Evolutionary conservation across 2,888 invertebrate genomes (phyloP).

Genomic region (Diplolepis rosae): DNA sequence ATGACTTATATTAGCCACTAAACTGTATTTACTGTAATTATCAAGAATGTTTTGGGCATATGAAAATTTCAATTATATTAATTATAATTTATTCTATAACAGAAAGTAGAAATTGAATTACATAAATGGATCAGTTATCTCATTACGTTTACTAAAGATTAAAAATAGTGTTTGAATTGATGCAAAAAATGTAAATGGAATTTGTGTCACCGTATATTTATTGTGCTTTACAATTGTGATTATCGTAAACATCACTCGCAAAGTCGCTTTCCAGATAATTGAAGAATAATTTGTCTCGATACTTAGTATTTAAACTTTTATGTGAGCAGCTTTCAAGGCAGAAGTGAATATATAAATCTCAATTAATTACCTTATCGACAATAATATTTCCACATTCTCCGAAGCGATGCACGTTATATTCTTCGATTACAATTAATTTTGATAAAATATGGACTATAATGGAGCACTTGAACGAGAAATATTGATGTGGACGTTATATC

Average conservation of each 20-base stretch:
- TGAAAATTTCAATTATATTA: no score
- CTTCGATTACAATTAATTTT: conserved; percentile 14
- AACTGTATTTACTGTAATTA: no score
- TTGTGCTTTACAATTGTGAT: not conserved
- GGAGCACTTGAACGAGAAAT: not conserved
- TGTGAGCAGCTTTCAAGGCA: not conserved
- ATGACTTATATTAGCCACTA: no score
- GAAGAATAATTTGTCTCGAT: not conserved
- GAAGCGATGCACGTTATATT: conserved; percentile 5
- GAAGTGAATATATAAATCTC: not conserved
- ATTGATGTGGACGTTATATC: not conserved
- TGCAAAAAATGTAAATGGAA: no score
- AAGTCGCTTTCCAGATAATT: conserved; percentile 4
- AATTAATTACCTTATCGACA: conserved; percentile 25
- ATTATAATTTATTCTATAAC: no score
- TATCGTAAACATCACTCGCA: not conserved
- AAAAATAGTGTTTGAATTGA: no score
- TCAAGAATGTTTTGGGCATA: no score
- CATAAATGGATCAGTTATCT: no score
- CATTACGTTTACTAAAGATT: no score
- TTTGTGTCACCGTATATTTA: no score
- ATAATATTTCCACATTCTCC: conserved; percentile 16
- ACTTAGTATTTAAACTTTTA: conserved; percentile 7
- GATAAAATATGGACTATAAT: not conserved
- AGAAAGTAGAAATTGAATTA: no score